Conservation (phyloP, 1,140 invertebrate genomes). For the Cylas formicarius region DNA sequence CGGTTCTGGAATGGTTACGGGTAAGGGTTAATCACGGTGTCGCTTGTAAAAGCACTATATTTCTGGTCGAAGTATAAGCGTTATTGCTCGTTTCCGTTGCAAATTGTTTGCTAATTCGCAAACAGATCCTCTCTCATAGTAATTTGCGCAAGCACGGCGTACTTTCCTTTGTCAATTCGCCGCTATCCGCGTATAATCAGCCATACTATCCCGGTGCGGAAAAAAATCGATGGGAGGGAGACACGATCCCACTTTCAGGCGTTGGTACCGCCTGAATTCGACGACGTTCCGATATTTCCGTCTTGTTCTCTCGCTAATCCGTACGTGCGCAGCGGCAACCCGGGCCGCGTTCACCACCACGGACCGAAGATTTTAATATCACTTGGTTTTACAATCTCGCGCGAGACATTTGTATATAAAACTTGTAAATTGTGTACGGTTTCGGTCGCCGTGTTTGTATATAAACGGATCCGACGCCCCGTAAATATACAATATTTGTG, state of each 20-base stretch:
- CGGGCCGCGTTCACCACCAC: slow-evolving; percentile 4
- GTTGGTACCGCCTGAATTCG: slow-evolving; percentile 8
- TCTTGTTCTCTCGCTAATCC: slow-evolving; percentile 9
- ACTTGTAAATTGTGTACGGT: slow-evolving; percentile 37
- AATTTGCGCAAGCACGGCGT: too few relatives aligned
- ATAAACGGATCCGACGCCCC: too few relatives aligned
- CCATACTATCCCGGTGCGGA: too few relatives aligned
- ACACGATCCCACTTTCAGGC: neutral
- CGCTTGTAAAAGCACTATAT: too few relatives aligned
- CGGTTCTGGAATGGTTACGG: too few relatives aligned
- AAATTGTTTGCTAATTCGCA: too few relatives aligned
- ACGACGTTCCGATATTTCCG: slow-evolving; percentile 2
- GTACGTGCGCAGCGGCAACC: slow-evolving; percentile 1
- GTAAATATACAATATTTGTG: slow-evolving; percentile 39
- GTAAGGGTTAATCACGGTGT: too few relatives aligned
- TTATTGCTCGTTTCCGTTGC: too few relatives aligned
- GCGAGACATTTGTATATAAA: slow-evolving; percentile 38
- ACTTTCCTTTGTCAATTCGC: too few relatives aligned
- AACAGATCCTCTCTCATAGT: too few relatives aligned
- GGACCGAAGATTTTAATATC: slow-evolving; percentile 28
- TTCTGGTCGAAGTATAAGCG: too few relatives aligned
- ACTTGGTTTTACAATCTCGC: slow-evolving; percentile 29
- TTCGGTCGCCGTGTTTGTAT: slow-evolving; percentile 37
- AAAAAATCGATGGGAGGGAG: neutral
- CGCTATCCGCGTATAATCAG: too few relatives aligned